Evolutionary conservation across 2,797 vertebrate species (phyloP).

Genomic region (Acridotheres tristis): DNA sequence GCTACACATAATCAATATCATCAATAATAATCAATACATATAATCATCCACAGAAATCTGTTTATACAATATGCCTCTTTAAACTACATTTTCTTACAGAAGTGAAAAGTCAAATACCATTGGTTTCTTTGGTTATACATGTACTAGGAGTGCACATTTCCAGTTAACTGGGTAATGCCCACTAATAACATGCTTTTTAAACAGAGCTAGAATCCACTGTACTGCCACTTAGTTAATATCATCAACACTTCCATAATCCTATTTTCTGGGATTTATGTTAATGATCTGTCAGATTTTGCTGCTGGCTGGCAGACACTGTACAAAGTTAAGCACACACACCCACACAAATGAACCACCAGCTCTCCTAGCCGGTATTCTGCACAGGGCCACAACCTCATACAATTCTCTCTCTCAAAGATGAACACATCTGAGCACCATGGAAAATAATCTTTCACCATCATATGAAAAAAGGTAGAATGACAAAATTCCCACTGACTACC

Average conservation of each 20-base stretch:
- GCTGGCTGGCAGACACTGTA: not conserved
- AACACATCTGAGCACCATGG: not conserved
- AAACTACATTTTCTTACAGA: not conserved
- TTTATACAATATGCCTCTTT: not conserved
- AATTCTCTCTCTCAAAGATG: not conserved
- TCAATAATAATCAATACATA: not conserved
- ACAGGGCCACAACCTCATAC: not conserved
- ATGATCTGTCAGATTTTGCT: constrained; percentile 32
- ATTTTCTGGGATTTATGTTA: constrained; percentile 54
- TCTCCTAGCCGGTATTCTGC: not conserved
- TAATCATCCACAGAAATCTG: not conserved
- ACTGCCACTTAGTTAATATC: constrained; percentile 2
- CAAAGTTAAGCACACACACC: not conserved
- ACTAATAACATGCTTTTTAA: not conserved
- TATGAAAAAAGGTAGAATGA: not conserved
- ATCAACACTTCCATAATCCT: constrained; percentile 47
- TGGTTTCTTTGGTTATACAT: not conserved
- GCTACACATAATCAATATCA: not conserved
- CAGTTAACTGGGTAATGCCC: not conserved
- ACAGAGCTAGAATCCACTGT: constrained; percentile 28
- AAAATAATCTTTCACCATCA: not conserved
- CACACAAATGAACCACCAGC: not conserved
- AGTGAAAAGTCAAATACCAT: not conserved
- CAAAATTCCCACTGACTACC: not conserved
- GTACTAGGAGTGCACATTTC: not conserved